phyloP scores from a whole-genome alignment of 2,797 vertebrate genomes.

The Toxotes lorentzi region DNA sequence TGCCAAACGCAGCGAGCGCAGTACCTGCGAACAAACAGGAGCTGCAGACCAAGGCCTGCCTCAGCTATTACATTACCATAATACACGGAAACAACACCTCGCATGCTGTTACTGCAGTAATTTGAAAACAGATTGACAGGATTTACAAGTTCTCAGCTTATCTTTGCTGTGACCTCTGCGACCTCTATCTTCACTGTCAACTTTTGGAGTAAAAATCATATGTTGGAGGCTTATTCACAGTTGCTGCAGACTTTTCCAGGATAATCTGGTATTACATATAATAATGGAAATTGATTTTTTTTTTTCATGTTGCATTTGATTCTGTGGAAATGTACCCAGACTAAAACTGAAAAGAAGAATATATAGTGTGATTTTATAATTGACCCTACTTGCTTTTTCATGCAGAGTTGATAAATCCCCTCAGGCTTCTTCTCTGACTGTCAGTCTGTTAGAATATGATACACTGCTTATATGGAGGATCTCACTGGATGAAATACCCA shows the following conservation, averaged over 20 bases:
- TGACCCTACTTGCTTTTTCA: slow-evolving; percentile 73
- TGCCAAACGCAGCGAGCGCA: slow-evolving; percentile 72
- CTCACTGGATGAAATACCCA: not conserved
- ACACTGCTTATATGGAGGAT: slow-evolving; percentile 29
- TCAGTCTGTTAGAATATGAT: slow-evolving; percentile 36
- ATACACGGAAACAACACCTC: slow-evolving; percentile 81
- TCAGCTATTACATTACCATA: slow-evolving; percentile 81
- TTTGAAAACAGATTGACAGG: slow-evolving; percentile 80
- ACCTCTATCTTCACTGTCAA: slow-evolving; percentile 77
- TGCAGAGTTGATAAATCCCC: slow-evolving; percentile 73
- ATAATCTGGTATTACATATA: slow-evolving; percentile 78
- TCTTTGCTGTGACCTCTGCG: slow-evolving; percentile 70
- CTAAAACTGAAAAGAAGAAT: slow-evolving; percentile 10
- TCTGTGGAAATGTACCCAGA: slow-evolving; percentile 35
- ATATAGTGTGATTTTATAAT: slow-evolving; percentile 79
- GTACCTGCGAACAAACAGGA: slow-evolving; percentile 76
- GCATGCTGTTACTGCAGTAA: slow-evolving; percentile 74
- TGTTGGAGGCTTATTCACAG: slow-evolving; percentile 65
- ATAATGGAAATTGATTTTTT: slow-evolving; percentile 72
- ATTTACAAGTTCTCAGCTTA: slow-evolving; percentile 78
- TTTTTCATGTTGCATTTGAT: slow-evolving; percentile 55
- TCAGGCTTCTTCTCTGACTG: slow-evolving; percentile 27
- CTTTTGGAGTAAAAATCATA: slow-evolving; percentile 64
- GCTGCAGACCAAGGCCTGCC: slow-evolving; percentile 73
- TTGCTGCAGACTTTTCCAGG: slow-evolving; percentile 59